Percentiles rank a stretch among this genome's conserved stretches.
Evolutionary conservation across 2,888 invertebrate genomes (phyloP).

Genomic region (Anaspis maculata): DNA sequence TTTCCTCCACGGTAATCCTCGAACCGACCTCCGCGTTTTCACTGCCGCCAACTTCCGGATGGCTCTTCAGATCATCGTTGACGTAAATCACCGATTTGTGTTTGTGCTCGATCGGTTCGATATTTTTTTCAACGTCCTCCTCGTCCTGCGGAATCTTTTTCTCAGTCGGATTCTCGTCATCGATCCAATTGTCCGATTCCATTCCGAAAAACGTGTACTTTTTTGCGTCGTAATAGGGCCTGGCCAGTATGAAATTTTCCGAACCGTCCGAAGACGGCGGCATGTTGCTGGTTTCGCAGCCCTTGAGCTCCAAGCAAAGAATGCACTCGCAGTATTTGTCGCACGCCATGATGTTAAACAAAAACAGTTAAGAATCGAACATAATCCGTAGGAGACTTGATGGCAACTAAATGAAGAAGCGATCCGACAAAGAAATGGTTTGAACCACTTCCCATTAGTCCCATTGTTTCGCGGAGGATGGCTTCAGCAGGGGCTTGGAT

Average conservation of each 20-base stretch:
- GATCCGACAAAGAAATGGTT: constrained; percentile 21
- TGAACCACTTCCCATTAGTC: constrained; percentile 40
- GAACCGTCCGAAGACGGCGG: constrained; percentile 35
- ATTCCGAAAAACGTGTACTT: constrained; percentile 47
- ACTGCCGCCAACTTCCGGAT: constrained; percentile 8
- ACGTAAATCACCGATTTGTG: constrained; percentile 40
- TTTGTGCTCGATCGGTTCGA: constrained; percentile 15
- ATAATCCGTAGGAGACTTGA: neutral
- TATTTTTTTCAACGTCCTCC: no score
- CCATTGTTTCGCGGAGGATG: no score
- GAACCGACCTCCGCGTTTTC: constrained; percentile 12
- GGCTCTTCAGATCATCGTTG: constrained; percentile 19
- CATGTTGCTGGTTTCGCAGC: constrained; percentile 51
- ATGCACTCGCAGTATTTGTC: constrained; percentile 65
- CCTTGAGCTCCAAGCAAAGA: constrained; percentile 64
- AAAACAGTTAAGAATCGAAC: neutral
- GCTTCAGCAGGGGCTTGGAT: no score
- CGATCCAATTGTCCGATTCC: constrained; percentile 36
- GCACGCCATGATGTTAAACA: constrained; percentile 60
- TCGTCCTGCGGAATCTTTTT: no score
- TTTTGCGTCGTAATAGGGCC: constrained; percentile 47
- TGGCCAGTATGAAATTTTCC: constrained; percentile 47
- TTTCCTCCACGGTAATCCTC: constrained; percentile 30
- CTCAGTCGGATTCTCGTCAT: no score
- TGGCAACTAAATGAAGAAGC: no score